These are phyloP conservation scores for Orthosia cruda DNA, from an alignment of 2,888 invertebrate species.

Conservation along the genomic window DNA sequence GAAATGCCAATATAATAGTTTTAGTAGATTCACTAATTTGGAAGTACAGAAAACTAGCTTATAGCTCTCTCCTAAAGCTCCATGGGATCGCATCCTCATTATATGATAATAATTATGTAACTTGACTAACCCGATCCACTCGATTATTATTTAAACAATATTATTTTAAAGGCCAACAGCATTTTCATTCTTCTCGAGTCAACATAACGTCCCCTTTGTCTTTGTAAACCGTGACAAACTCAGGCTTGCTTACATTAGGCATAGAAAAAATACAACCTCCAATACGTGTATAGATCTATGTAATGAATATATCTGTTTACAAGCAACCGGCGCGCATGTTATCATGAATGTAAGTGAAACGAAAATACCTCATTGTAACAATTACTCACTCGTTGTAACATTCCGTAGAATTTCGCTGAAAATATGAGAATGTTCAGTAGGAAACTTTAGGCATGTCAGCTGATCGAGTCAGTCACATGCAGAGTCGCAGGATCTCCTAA, in stretches of 20 bases:
- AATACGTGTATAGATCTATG: background rate
- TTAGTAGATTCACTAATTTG: too few relatives aligned
- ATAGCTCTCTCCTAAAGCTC: too few relatives aligned
- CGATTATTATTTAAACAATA: too few relatives aligned
- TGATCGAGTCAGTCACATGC: background rate
- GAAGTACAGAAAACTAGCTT: too few relatives aligned
- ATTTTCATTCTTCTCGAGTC: too few relatives aligned
- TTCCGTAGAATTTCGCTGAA: background rate
- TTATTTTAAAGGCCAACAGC: too few relatives aligned
- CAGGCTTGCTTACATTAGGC: background rate
- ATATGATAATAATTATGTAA: too few relatives aligned
- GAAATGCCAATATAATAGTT: too few relatives aligned
- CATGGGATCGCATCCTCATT: too few relatives aligned
- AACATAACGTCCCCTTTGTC: too few relatives aligned
- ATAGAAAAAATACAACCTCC: background rate
- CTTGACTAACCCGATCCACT: too few relatives aligned
- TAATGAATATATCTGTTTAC: background rate
- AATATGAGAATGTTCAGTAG: background rate
- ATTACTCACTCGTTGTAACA: background rate
- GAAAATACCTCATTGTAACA: slow-evolving; percentile 10
- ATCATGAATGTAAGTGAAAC: slow-evolving; percentile 12
- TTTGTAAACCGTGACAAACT: too few relatives aligned
- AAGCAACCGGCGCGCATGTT: background rate
- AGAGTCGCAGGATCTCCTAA: background rate
- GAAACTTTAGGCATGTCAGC: background rate